Percentiles rank a stretch among this genome's conserved stretches.
Conservation (phyloP, 1,140 invertebrate genomes). For the Cotesia glomerata region DNA sequence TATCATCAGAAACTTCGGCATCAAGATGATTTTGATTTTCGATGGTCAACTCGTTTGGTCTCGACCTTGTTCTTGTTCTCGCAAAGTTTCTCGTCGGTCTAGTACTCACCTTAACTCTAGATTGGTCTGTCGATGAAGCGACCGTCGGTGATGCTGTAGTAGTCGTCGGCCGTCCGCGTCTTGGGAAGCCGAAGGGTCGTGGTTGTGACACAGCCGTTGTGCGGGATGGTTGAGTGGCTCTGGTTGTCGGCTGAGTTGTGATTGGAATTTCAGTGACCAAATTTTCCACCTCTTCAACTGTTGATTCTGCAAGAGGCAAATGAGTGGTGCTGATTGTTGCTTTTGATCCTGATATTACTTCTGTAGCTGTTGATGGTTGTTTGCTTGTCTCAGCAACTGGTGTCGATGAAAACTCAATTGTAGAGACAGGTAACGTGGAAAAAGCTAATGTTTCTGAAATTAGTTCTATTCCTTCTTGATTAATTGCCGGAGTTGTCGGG, state of each 20-base stretch:
- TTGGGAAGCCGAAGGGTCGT: constrained; percentile 64
- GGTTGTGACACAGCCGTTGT: constrained; percentile 62
- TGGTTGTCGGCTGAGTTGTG: constrained; percentile 39
- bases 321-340: constrained; percentile 19
- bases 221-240: constrained; percentile 44
- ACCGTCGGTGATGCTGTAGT: constrained; percentile 47
- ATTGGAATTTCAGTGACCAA: constrained; percentile 53
- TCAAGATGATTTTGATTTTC: constrained; percentile 26
- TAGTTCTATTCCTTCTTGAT: constrained; percentile 50
- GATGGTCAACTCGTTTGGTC: constrained; percentile 29
- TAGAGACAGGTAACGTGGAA: not conserved
- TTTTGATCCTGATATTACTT: not conserved
- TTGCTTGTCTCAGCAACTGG: not conserved
- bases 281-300: constrained; percentile 47
- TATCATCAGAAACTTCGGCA: not conserved
- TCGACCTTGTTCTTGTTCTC: constrained; percentile 48
- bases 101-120: constrained; percentile 60
- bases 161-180: constrained; percentile 52
- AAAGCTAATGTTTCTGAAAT: not conserved
- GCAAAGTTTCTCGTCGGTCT: constrained; percentile 53
- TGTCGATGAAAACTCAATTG: not conserved
- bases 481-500: constrained; percentile 51
- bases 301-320: constrained; percentile 23
- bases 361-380: not conserved
- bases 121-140: constrained; percentile 43